Percentiles rank a stretch among this genome's conserved stretches.
Conservation (phyloP, 2,797 vertebrate species). For the Miichthys miiuy region DNA sequence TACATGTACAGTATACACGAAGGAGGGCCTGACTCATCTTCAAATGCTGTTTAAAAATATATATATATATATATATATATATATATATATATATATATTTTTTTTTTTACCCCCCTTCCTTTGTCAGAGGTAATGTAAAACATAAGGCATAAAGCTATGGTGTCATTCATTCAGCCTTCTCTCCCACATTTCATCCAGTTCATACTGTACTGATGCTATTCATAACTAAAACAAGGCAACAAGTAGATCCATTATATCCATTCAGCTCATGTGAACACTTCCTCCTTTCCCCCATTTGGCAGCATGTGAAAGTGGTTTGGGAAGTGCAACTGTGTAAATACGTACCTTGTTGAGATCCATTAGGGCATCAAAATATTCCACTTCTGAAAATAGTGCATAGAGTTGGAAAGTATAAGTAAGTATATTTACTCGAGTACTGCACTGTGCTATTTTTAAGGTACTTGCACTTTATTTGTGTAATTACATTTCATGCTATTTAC, state of each 20-base stretch:
- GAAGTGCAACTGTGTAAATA: constrained; percentile 44
- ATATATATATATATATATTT: no score
- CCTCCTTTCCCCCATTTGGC: constrained; percentile 37
- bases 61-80: no score
- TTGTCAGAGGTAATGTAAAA: constrained; percentile 30
- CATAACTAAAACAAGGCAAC: constrained; percentile 45
- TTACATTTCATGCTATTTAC: background rate
- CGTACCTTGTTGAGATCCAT: constrained; percentile 78
- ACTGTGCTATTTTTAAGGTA: background rate
- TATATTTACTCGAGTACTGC: background rate
- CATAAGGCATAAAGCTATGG: constrained; percentile 11
- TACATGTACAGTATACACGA: constrained; percentile 47
- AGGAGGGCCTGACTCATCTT: constrained; percentile 65
- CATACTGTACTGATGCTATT: constrained; percentile 41
- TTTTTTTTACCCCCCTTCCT: constrained; percentile 2
- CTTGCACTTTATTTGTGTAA: background rate
- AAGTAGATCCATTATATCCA: constrained; percentile 52
- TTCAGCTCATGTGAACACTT: constrained; percentile 40
- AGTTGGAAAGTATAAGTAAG: background rate
- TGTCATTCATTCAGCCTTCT: constrained; percentile 38
- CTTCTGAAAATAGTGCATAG: constrained; percentile 58
- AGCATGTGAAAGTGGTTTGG: constrained; percentile 25
- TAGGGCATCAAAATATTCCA: constrained; percentile 63
- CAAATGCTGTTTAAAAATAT: constrained; percentile 48
- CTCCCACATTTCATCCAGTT: constrained; percentile 16